Evolutionary conservation across 2,113 vertebrate genomes (phyloP).

Genomic region (Columba livia): DNA sequence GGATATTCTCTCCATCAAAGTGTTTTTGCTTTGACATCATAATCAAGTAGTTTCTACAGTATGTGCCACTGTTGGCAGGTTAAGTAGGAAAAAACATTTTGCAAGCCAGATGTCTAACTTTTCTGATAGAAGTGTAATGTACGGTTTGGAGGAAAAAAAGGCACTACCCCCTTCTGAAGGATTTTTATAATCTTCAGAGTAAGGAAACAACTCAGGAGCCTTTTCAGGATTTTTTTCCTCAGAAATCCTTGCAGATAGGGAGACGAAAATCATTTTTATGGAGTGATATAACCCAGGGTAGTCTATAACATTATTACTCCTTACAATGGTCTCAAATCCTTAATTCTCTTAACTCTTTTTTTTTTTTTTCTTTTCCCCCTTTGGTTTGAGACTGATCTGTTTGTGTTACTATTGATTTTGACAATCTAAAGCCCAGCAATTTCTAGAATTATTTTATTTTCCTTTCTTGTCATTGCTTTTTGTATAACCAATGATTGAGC

Average conservation of each 20-base stretch:
- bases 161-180: neutral
- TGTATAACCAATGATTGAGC: neutral
- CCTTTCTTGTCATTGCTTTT: neutral
- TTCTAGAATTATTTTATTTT: neutral
- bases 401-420: neutral
- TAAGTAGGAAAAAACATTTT: slow-evolving; percentile 6
- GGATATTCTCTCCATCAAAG: neutral
- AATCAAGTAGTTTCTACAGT: neutral
- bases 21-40: slow-evolving; percentile 30
- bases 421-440: neutral
- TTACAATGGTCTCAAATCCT: neutral
- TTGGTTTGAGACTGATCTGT: neutral
- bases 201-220: neutral
- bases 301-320: neutral
- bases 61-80: neutral
- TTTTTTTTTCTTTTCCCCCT: fast-evolving
- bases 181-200: neutral
- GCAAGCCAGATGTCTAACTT: neutral
- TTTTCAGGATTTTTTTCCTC: neutral
- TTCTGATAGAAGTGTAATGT: neutral
- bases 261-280: neutral
- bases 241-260: neutral
- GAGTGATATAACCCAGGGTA: neutral
- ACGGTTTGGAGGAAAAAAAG: neutral
- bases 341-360: neutral